phyloP scores from a whole-genome alignment of 2,797 vertebrate genomes.

The Enteromius paludinosus region DNA sequence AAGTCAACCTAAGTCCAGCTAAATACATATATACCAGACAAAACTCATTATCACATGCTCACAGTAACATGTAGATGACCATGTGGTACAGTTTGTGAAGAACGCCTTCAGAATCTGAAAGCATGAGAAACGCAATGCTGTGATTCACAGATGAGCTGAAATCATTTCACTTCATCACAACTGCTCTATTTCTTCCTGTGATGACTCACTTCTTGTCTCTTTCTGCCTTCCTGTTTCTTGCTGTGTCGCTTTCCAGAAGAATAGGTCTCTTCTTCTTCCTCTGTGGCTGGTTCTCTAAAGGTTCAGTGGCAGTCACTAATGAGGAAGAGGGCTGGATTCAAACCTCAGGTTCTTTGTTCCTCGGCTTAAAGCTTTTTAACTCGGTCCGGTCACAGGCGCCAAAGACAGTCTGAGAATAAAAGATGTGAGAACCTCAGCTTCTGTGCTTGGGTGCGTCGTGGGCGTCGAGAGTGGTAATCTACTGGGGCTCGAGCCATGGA shows the following conservation, averaged over 20 bases:
- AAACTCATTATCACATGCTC: background rate
- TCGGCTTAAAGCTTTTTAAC: conserved; percentile 3
- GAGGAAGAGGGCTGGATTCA: conserved; percentile 26
- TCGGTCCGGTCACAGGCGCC: background rate
- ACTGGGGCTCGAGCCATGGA: background rate
- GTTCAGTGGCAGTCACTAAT: conserved; percentile 59
- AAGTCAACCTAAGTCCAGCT: background rate
- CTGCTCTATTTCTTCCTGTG: conserved; percentile 1
- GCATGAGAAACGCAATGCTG: background rate
- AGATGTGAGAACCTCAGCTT: background rate
- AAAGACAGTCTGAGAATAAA: background rate
- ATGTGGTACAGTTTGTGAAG: background rate
- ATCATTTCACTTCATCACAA: background rate
- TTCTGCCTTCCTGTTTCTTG: background rate
- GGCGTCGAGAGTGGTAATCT: background rate
- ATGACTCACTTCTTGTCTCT: background rate
- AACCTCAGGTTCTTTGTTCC: conserved; percentile 12
- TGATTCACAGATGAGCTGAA: conserved; percentile 21
- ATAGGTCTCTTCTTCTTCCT: background rate
- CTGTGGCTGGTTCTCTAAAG: conserved; percentile 57
- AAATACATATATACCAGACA: background rate
- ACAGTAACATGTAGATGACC: background rate
- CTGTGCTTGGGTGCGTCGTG: background rate
- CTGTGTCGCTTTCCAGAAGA: conserved; percentile 1
- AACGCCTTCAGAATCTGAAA: background rate